Evolutionary conservation across 2,113 vertebrate genomes (phyloP).

Genomic region (Podilymbus podiceps): DNA sequence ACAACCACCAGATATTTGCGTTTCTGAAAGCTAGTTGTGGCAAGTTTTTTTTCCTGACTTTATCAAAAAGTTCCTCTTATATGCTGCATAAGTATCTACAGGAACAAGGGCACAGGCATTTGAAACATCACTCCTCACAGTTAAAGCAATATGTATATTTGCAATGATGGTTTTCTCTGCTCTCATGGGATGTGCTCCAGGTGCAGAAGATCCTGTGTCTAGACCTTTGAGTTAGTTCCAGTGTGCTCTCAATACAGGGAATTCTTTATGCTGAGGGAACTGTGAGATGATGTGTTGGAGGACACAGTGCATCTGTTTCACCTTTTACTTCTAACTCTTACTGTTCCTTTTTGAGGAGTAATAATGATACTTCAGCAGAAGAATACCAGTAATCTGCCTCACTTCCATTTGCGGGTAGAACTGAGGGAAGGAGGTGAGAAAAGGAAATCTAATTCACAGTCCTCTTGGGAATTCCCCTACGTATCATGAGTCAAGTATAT

Average conservation of each 20-base stretch:
- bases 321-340: neutral
- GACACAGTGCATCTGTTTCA: neutral
- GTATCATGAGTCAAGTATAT: conserved; percentile 18
- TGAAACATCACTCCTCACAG: neutral
- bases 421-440: conserved; percentile 13
- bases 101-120: neutral
- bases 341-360: neutral
- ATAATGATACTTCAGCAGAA: neutral
- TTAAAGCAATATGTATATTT: neutral
- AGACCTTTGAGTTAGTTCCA: neutral
- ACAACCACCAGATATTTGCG: neutral
- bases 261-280: neutral
- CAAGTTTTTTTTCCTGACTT: neutral
- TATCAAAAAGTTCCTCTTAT: neutral
- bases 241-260: neutral
- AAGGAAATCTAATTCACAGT: conserved; percentile 35
- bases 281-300: neutral
- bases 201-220: neutral
- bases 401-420: neutral
- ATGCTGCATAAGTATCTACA: neutral
- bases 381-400: neutral
- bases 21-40: neutral
- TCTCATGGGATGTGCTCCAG: neutral
- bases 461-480: conserved; percentile 22
- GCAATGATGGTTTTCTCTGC: neutral